Percentiles rank a stretch among this genome's conserved stretches.
These are phyloP conservation scores for Drosophila littoralis DNA, from an alignment of 1,140 invertebrate species.

Conservation along the genomic window DNA sequence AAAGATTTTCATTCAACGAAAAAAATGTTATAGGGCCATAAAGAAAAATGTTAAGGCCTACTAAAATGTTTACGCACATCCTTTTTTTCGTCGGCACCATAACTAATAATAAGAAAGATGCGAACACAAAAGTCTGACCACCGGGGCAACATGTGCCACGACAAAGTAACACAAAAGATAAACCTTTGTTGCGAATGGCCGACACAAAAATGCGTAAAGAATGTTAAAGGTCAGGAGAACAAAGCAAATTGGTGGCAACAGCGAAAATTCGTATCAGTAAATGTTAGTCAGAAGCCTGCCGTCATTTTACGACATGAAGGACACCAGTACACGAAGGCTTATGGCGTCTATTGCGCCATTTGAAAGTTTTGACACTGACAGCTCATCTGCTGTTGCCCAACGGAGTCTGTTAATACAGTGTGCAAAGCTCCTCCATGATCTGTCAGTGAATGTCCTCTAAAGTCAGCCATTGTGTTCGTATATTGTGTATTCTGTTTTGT, in stretches of 20 bases:
- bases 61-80: conserved; percentile 34
- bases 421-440: conserved; percentile 1
- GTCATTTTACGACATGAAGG: conserved; percentile 57
- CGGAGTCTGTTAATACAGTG: background rate
- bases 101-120: conserved; percentile 13
- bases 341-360: conserved; percentile 46
- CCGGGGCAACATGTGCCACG: background rate
- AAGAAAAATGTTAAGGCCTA: conserved; percentile 1
- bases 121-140: conserved; percentile 27
- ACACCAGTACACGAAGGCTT: conserved; percentile 57
- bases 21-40: background rate
- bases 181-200: background rate
- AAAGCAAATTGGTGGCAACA: conserved; percentile 30
- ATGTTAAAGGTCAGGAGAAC: conserved; percentile 56
- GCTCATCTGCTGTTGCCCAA: conserved; percentile 2
- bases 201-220: conserved; percentile 22
- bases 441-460: background rate
- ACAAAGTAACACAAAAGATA: conserved; percentile 24
- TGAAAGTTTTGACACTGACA: conserved; percentile 36
- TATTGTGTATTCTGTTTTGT: background rate
- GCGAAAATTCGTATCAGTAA: conserved; percentile 54
- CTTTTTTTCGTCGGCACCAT: background rate
- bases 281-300: conserved; percentile 35
- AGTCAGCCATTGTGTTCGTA: conserved; percentile 5
- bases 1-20: too few species aligned